These are phyloP conservation scores for Melipona bicolor DNA, from an alignment of 2,888 invertebrate species.

Conservation along the genomic window DNA sequence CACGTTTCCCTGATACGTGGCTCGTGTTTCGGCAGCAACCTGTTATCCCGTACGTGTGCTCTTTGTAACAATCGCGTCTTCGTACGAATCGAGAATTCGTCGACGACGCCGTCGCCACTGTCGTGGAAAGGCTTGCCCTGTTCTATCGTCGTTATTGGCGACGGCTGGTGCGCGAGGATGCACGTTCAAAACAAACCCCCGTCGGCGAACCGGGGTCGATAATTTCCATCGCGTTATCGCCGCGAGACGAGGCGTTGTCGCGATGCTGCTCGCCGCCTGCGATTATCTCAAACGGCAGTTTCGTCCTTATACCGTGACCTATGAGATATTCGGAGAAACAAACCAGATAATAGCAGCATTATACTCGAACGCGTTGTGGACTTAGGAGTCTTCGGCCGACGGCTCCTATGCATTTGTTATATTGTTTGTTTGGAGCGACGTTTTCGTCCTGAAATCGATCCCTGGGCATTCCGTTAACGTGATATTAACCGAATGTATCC, in stretches of 20 bases:
- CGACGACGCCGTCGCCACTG: conserved; percentile 50
- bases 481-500: conserved; percentile 56
- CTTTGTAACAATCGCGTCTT: not conserved
- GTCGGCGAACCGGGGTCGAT: conserved; percentile 64
- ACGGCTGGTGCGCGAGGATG: conserved; percentile 65
- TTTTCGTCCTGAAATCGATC: conserved; percentile 54
- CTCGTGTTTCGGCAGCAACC: conserved; percentile 60
- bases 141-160: conserved; percentile 64
- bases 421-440: conserved; percentile 40
- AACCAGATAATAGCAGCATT: conserved; percentile 30
- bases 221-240: conserved; percentile 65
- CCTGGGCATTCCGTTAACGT: conserved; percentile 37
- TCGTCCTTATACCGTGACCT: conserved; percentile 41
- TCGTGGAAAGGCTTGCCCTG: conserved; percentile 35
- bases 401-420: conserved; percentile 43
- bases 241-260: conserved; percentile 64
- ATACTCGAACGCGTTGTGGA: conserved; percentile 27
- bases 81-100: conserved; percentile 24
- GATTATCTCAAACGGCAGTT: conserved; percentile 39
- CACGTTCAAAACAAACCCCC: conserved; percentile 67
- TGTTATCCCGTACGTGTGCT: conserved; percentile 57
- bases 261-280: conserved; percentile 46
- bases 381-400: conserved; percentile 28
- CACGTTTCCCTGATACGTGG: conserved; percentile 34
- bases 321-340: conserved; percentile 29